phyloP scores from a whole-genome alignment of 2,888 invertebrate species.

The Tetragonula carbonaria region DNA sequence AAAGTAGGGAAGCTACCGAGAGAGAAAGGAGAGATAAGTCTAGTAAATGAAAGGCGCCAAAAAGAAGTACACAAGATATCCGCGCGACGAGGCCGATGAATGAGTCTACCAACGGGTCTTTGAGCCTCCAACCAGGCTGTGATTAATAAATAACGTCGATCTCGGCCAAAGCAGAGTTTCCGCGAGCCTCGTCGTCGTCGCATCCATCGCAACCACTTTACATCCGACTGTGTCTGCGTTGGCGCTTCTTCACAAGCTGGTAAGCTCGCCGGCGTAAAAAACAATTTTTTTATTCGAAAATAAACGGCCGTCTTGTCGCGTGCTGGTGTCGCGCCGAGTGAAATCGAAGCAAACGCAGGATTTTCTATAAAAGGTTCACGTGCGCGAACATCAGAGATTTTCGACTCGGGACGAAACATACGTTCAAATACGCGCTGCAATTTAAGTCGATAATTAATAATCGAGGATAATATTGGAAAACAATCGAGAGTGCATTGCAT shows the following conservation, averaged over 20 bases:
- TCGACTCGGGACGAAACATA: too few relatives aligned
- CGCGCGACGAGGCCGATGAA: constrained; percentile 66
- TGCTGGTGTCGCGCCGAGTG: neutral
- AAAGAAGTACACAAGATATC: constrained; percentile 65
- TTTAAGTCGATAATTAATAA: too few relatives aligned
- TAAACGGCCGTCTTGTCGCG: constrained; percentile 30
- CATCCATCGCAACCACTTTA: neutral
- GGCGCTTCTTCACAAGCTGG: constrained; percentile 25
- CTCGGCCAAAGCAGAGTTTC: constrained; percentile 61
- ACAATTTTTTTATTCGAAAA: constrained; percentile 51
- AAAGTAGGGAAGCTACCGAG: constrained; percentile 19
- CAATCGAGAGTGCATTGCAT: too few relatives aligned
- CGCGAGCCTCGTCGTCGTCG: constrained; percentile 22
- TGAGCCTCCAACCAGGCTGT: constrained; percentile 62
- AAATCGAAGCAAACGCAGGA: neutral
- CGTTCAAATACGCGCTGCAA: too few relatives aligned
- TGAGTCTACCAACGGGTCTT: constrained; percentile 69
- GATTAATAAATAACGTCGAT: constrained; percentile 76
- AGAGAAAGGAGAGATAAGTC: constrained; percentile 63
- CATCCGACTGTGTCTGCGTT: constrained; percentile 4
- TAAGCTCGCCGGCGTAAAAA: constrained; percentile 50
- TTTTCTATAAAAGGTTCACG: too few relatives aligned
- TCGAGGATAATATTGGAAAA: too few relatives aligned
- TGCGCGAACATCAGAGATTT: too few relatives aligned
- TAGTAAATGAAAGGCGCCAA: constrained; percentile 69